Evolutionary conservation across 2,113 vertebrate genomes (phyloP).

Genomic region (Hystrix brachyura): DNA sequence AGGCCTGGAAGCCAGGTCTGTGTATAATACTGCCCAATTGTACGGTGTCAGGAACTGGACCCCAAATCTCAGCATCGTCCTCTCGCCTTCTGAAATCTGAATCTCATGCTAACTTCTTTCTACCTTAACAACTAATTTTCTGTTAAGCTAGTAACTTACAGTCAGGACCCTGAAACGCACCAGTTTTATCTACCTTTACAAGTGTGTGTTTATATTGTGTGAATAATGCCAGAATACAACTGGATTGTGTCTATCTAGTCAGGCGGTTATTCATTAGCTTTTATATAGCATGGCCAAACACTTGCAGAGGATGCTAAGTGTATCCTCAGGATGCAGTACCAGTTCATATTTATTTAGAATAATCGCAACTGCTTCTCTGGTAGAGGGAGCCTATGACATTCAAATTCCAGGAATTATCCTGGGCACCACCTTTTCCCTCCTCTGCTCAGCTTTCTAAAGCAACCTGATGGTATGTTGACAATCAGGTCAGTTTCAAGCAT

Average conservation of each 20-base stretch:
- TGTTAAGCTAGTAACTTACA: neutral
- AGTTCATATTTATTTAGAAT: neutral
- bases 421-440: slow-evolving; percentile 78
- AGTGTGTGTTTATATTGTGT: neutral
- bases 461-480: slow-evolving; percentile 71
- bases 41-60: neutral
- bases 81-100: neutral
- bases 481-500: slow-evolving; percentile 76
- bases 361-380: slow-evolving; percentile 49
- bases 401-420: slow-evolving; percentile 71
- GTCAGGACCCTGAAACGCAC: slow-evolving; percentile 11
- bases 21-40: neutral
- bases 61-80: neutral
- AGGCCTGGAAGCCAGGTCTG: neutral
- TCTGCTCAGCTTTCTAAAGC: slow-evolving; percentile 75
- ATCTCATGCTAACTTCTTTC: neutral
- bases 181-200: neutral
- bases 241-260: neutral
- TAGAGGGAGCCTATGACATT: slow-evolving; percentile 61
- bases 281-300: neutral
- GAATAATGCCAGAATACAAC: neutral
- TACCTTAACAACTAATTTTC: neutral
- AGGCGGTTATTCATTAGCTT: slow-evolving; percentile 32
- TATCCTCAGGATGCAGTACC: neutral
- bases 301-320: neutral